A percentile compares a stretch with the other conserved stretches of the same genome.
Conservation (phyloP, 2,113 vertebrate species). For the Callorhinus ursinus region DNA sequence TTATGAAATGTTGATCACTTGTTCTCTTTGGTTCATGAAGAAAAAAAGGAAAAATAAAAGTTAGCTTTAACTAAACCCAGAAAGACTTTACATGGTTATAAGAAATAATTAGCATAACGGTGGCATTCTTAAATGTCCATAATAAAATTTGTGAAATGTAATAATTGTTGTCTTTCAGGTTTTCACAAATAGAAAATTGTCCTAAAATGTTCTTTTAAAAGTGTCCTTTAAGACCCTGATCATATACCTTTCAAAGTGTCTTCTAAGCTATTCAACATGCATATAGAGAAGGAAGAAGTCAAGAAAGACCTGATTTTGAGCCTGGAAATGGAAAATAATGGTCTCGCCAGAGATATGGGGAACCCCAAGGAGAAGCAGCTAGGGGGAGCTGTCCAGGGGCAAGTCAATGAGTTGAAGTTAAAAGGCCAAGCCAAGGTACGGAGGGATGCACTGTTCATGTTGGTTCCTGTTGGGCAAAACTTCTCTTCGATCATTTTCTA, state of each 20-base stretch:
- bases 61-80: background rate
- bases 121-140: background rate
- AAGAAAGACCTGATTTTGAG: background rate
- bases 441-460: rapidly evolving
- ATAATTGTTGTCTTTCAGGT: background rate
- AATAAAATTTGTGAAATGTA: background rate
- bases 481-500: background rate
- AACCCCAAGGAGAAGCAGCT: rapidly evolving
- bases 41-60: background rate
- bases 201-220: background rate
- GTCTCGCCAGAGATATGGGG: background rate
- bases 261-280: background rate
- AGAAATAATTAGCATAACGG: background rate
- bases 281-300: background rate
- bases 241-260: background rate
- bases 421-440: rapidly evolving
- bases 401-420: background rate
- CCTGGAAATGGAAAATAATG: background rate
- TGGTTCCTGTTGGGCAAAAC: rapidly evolving
- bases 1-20: background rate
- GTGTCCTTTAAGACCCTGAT: background rate
- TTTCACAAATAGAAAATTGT: background rate
- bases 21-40: background rate
- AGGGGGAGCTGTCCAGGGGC: background rate
- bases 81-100: background rate